Base-by-base conservation (phyloP, 2,888 invertebrate genomes). In the Hanleya hanleyi region DNA sequence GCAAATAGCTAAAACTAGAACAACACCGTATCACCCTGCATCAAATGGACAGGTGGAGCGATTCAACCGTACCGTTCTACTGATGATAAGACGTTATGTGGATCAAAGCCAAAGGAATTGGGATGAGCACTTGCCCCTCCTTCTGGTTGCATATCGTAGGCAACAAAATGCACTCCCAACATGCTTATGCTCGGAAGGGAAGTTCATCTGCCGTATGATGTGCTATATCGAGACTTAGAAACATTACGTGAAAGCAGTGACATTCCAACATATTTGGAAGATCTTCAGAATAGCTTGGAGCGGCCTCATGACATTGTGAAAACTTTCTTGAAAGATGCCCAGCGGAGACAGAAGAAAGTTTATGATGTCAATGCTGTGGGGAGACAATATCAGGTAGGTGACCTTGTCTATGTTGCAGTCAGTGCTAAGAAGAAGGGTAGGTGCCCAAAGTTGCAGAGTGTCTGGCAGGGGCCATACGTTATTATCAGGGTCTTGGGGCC, bases 1-100 rank as follows among this genome's bases (percentile, higher is more conserved):
- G 33, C 26, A 69, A 22, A 69, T 69, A 7, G 68, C 69, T 9
- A 69, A 69, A 38, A 68, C 66, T n/a, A 22, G 69, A 35, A 69
- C 69, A 15, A 69, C 69, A 26, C 64, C 50, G 9, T 50, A 69
- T 35, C 66, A 41, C 9, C 33, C 64, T n/a, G n/a, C n/a, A n/a
- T n/a, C n/a, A n/a, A n/a, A n/a, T n/a, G n/a, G n/a, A n/a, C n/a
- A n/a, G n/a, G 35, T n/a, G n/a, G n/a, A 33, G 7, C 29, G 64
- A 33, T 7, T 22, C 35, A 64, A 18, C 12, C 9, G 15, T 9
- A 64, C 29, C 35, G n/a, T n/a, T n/a, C n/a, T n/a, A n/a, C n/a
- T n/a, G n/a, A n/a, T n/a, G n/a, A n/a, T n/a, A n/a, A n/a, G n/a
- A n/a, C n/a, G n/a, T n/a, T n/a, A n/a, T n/a, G n/a, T n/a, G n/a